These are phyloP conservation scores for Chrysochloris asiatica DNA, from an alignment of 2,113 vertebrate species.

Conservation along the genomic window DNA sequence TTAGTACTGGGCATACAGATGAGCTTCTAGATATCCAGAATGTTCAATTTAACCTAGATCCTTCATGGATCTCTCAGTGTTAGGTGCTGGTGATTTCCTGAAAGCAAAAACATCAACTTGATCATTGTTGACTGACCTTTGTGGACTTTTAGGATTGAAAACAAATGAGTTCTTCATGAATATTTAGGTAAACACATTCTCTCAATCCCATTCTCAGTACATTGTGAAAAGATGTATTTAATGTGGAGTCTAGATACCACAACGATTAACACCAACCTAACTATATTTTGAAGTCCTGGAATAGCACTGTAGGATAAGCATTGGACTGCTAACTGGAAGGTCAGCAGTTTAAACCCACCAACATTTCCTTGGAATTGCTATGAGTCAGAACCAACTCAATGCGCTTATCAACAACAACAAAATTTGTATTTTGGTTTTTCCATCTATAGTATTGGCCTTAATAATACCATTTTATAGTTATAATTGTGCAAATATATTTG, in stretches of 20 bases:
- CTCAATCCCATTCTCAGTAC: background rate
- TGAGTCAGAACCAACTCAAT: too few species aligned
- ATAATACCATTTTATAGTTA: background rate
- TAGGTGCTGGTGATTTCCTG: background rate
- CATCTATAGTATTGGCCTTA: background rate
- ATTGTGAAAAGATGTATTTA: constrained; percentile 36
- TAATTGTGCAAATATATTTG: background rate
- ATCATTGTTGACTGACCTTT: background rate
- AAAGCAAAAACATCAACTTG: background rate
- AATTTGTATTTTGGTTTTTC: background rate
- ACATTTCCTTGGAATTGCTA: too few species aligned
- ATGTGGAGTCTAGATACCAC: background rate
- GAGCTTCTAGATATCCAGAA: background rate
- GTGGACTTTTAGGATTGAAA: constrained; percentile 5
- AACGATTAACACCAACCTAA: background rate
- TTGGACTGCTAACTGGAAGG: too few species aligned
- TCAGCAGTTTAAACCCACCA: too few species aligned
- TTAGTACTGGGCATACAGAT: background rate
- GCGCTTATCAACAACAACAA: too few species aligned
- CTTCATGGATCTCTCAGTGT: background rate
- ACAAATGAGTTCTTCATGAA: constrained; percentile 10
- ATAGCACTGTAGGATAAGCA: too few species aligned
- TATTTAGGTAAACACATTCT: constrained; percentile 4
- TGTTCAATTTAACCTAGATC: background rate
- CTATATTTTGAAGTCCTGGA: too few species aligned